phyloP scores from a whole-genome alignment of 2,113 vertebrate genomes.

The Entomyzon cyanotis region DNA sequence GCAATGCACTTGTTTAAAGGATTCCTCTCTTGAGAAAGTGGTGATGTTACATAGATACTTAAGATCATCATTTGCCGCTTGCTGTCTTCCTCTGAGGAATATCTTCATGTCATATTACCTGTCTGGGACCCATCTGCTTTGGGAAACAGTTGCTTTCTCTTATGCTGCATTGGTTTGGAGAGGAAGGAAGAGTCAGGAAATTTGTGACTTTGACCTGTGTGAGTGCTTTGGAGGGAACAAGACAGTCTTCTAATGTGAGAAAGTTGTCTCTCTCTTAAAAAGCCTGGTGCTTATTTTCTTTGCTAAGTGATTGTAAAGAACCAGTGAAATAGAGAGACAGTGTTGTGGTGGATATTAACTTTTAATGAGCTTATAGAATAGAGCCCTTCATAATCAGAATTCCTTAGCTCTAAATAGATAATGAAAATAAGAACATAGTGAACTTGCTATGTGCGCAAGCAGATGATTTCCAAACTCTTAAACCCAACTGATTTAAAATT shows the following conservation, averaged over 20 bases:
- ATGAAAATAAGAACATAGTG: not conserved
- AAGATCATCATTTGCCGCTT: not conserved
- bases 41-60: not conserved
- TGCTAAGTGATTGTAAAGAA: not conserved
- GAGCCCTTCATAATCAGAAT: not conserved
- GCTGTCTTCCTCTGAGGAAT: not conserved
- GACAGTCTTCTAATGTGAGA: not conserved
- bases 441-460: not conserved
- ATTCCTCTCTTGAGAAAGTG: not conserved
- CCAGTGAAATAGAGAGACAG: not conserved
- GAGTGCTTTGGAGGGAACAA: not conserved
- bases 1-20: not conserved
- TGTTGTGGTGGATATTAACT: not conserved
- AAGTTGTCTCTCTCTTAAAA: not conserved
- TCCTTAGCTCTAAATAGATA: not conserved
- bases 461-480: not conserved
- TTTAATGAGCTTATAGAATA: not conserved
- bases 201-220: not conserved
- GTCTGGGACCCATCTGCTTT: not conserved
- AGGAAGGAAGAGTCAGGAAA: not conserved
- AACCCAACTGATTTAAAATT: not conserved
- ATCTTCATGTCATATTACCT: not conserved
- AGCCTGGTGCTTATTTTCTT: not conserved
- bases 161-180: not conserved
- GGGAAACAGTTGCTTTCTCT: not conserved